A percentile compares a stretch with the other conserved stretches of the same genome.
These are phyloP conservation scores for Eupeodes latifasciatus DNA, from an alignment of 2,888 invertebrate species.

Conservation along the genomic window DNA sequence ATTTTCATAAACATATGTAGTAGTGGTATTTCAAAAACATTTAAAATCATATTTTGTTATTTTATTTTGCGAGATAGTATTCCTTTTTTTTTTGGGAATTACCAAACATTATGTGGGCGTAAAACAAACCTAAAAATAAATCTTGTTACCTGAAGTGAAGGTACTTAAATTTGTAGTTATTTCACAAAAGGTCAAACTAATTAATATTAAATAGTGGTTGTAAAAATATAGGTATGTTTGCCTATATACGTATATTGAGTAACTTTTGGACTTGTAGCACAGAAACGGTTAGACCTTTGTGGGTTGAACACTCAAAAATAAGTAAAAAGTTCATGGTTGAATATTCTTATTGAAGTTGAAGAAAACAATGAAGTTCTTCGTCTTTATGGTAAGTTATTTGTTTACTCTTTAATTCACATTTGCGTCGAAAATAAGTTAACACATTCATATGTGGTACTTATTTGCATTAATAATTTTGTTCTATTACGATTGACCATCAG, in stretches of 20 bases:
- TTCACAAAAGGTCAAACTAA: background rate
- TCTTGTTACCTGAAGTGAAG: background rate
- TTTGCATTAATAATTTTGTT: too few relatives aligned
- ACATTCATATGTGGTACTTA: too few relatives aligned
- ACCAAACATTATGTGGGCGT: background rate
- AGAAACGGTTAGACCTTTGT: conserved; percentile 6
- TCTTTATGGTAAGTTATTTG: background rate
- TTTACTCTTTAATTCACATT: background rate
- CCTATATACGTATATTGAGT: too few relatives aligned
- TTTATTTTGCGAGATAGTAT: too few relatives aligned
- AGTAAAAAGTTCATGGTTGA: too few relatives aligned
- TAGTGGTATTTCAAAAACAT: too few relatives aligned
- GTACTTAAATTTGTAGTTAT: background rate
- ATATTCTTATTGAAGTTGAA: background rate
- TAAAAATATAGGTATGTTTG: background rate
- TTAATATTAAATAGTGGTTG: background rate
- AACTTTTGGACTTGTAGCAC: background rate
- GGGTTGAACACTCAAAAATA: background rate
- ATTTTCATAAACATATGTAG: too few relatives aligned
- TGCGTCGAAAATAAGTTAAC: background rate
- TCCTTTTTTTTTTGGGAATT: background rate
- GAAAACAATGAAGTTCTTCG: background rate
- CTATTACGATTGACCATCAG: too few relatives aligned
- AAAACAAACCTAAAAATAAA: background rate
- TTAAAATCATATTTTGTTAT: too few relatives aligned